Conservation (phyloP, 2,888 invertebrate genomes). For the Branchellion lobata region DNA sequence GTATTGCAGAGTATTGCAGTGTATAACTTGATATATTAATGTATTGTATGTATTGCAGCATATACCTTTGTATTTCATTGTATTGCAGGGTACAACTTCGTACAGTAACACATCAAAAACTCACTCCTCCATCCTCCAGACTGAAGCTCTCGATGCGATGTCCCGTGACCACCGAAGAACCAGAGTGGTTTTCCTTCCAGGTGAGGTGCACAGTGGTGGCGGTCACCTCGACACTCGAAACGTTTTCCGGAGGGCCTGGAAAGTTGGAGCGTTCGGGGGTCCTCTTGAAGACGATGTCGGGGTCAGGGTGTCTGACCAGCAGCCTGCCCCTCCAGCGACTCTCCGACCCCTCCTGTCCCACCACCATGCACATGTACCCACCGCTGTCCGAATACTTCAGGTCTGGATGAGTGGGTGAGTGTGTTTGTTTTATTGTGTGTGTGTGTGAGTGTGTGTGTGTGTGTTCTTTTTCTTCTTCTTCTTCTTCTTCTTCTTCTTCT, state of each 20-base stretch:
- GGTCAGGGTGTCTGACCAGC: slow-evolving; percentile 54
- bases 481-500: not conserved
- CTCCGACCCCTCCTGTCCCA: slow-evolving; percentile 73
- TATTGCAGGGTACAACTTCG: too few species aligned
- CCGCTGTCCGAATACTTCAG: slow-evolving; percentile 72
- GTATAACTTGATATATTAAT: too few species aligned
- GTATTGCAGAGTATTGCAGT: too few species aligned
- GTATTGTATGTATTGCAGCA: too few species aligned
- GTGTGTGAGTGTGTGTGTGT: not conserved
- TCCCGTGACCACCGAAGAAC: slow-evolving; percentile 49
- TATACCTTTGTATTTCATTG: too few species aligned
- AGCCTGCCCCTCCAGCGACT: slow-evolving; percentile 61
- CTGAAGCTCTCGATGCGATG: slow-evolving; percentile 55
- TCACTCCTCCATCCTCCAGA: slow-evolving; percentile 66
- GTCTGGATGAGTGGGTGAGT: slow-evolving; percentile 49
- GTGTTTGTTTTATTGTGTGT: not conserved
- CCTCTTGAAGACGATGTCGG: slow-evolving; percentile 58
- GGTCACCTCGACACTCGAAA: slow-evolving; percentile 46
- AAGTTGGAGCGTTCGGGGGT: slow-evolving; percentile 53
- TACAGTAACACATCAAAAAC: too few species aligned
- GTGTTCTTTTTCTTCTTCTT: too few species aligned
- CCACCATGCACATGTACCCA: slow-evolving; percentile 79
- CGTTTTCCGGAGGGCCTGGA: slow-evolving; percentile 51
- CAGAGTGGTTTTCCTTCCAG: slow-evolving; percentile 52
- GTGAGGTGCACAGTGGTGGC: slow-evolving; percentile 50